Evolutionary conservation across 2,113 vertebrate genomes (phyloP), one percentile per base, ranked within the genome.

Genomic region (Pituophis catenifer): DNA sequence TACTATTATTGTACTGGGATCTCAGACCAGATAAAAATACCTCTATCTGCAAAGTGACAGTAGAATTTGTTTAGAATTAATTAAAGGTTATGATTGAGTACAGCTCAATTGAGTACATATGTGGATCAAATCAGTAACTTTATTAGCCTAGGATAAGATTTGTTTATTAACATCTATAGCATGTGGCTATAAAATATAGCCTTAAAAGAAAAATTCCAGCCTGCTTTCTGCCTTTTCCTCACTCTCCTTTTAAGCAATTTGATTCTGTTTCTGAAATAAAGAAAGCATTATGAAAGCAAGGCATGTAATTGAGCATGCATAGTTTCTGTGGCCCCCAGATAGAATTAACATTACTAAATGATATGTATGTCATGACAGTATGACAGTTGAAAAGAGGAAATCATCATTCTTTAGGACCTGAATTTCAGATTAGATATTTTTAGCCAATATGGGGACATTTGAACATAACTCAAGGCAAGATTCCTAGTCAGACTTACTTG

Each of bases 31-130:
- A 89, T 89, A 12, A 38, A 24, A 38, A 44, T n/a, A 24, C 21
- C 12, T 24, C 12, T 59, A 96, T 29, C 81, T 96, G 94, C 53
- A 96, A 89, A 95, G 65, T 95, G 89, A 90, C 92, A 96, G 96
- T 92, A 94, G 95, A 95, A 91, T 96, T 95, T 96, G 94, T 96
- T 94, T 95, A 93, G 96, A 96, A 96, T 96, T 96, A 97, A 97
- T 96, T 95, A 95, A 95, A 93, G 96, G 94, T 50, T 88, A 54
- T 33, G 26, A 54, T 54, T 88, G 48, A 88, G 50, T 48, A 88
- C 52, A 88, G 11, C 38, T 8, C 48, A 50, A 50, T 7, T 50
- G 48, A 50, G 48, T 50, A 50, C 48, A 8, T n/a, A 95, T 95
- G 93, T 86, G 94, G 95, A 92, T 90, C 33, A 92, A 95, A 96